phyloP scores from a whole-genome alignment of 2,113 vertebrate genomes.

The Crotalus viridis region DNA sequence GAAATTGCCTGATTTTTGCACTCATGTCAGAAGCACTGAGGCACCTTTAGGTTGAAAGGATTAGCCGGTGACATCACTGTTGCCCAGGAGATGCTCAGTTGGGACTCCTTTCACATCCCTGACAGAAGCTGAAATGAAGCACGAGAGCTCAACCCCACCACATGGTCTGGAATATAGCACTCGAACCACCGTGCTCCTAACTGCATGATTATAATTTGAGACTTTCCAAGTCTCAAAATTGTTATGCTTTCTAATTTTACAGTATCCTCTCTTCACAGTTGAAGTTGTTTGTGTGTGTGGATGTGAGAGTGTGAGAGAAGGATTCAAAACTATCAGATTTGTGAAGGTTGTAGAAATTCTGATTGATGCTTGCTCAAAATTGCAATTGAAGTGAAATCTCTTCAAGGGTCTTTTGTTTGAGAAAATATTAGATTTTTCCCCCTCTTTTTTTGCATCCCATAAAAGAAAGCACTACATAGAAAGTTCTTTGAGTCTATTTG shows the following conservation, averaged over 20 bases:
- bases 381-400: background rate
- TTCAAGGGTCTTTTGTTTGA: background rate
- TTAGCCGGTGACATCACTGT: too few species aligned
- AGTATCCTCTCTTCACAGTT: background rate
- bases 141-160: too few species aligned
- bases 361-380: background rate
- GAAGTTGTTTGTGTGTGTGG: background rate
- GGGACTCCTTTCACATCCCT: too few species aligned
- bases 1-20: background rate
- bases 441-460: background rate
- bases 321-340: background rate
- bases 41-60: too few species aligned
- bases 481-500: background rate
- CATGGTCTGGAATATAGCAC: too few species aligned
- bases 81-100: too few species aligned
- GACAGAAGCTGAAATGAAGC: too few species aligned
- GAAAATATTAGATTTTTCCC: background rate
- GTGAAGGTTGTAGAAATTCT: background rate
- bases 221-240: background rate
- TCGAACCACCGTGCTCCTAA: background rate
- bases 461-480: background rate
- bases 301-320: background rate
- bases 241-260: background rate
- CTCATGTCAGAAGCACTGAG: too few species aligned
- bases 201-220: background rate